These are phyloP conservation scores for Synergus japonicus DNA, from an alignment of 2,888 invertebrate genomes.

Conservation along the genomic window DNA sequence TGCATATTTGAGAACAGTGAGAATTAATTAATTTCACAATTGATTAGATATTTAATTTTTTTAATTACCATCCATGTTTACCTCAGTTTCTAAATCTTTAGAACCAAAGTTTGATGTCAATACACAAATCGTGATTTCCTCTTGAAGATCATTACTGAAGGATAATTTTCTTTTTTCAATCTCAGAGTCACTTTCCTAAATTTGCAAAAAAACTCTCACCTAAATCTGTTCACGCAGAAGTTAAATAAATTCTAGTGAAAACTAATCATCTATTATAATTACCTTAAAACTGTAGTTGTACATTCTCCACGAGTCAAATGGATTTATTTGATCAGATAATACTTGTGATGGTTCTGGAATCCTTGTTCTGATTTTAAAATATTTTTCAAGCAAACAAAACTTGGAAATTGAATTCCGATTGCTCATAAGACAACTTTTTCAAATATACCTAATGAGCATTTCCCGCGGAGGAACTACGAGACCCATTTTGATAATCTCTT, in stretches of 20 bases:
- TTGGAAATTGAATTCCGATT: not conserved
- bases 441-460: conserved; percentile 65
- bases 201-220: no score
- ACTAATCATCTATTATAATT: conserved; percentile 47
- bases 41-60: not conserved
- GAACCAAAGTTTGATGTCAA: conserved; percentile 78
- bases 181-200: conserved; percentile 56
- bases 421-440: conserved; percentile 19
- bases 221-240: no score
- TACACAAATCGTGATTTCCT: conserved; percentile 75
- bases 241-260: no score
- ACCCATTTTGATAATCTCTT: conserved; percentile 63
- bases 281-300: conserved; percentile 78
- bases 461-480: conserved; percentile 65
- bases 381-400: not conserved
- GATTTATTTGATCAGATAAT: conserved; percentile 22
- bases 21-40: not conserved
- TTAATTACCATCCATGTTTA: conserved; percentile 79
- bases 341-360: not conserved
- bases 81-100: conserved; percentile 79
- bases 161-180: conserved; percentile 28
- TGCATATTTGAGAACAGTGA: not conserved
- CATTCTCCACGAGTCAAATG: conserved; percentile 77
- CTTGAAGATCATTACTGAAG: conserved; percentile 21
- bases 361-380: not conserved